A percentile compares a stretch with the other conserved stretches of the same genome.
These are phyloP conservation scores for Nephila pilipes DNA, from an alignment of 1,140 invertebrate genomes.

Conservation along the genomic window DNA sequence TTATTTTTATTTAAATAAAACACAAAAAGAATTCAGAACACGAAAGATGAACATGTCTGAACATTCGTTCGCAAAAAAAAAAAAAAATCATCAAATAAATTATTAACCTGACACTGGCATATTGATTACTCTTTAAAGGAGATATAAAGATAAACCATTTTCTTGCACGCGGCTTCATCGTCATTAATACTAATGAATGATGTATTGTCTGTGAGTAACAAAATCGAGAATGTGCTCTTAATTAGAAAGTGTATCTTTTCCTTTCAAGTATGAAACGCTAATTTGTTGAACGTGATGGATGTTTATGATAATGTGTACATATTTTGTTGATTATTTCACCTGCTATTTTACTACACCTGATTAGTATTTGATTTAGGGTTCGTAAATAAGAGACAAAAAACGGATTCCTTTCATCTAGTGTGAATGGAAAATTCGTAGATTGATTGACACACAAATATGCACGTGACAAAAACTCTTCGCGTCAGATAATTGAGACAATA, in stretches of 20 bases:
- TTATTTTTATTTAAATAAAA: background rate
- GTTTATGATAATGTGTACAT: no score
- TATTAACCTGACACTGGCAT: background rate
- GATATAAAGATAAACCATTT: background rate
- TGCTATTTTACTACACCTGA: no score
- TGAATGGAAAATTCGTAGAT: no score
- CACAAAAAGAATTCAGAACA: background rate
- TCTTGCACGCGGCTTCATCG: background rate
- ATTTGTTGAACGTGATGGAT: no score
- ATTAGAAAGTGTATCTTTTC: background rate
- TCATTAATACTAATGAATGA: slow-evolving; percentile 17
- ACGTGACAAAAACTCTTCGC: no score
- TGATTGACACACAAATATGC: no score
- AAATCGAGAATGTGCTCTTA: background rate
- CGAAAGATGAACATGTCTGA: slow-evolving; percentile 1
- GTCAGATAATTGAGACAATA: no score
- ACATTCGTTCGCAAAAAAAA: background rate
- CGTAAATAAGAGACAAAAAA: no score
- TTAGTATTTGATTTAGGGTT: no score
- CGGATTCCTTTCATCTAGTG: no score
- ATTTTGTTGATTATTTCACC: no score
- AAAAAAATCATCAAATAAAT: background rate
- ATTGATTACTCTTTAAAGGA: slow-evolving; percentile 17
- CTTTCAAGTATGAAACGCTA: background rate
- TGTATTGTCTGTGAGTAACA: background rate